Evolutionary conservation across 92 coral and sea anemone species (phyloP).

Genomic region (Muricea muricata): DNA sequence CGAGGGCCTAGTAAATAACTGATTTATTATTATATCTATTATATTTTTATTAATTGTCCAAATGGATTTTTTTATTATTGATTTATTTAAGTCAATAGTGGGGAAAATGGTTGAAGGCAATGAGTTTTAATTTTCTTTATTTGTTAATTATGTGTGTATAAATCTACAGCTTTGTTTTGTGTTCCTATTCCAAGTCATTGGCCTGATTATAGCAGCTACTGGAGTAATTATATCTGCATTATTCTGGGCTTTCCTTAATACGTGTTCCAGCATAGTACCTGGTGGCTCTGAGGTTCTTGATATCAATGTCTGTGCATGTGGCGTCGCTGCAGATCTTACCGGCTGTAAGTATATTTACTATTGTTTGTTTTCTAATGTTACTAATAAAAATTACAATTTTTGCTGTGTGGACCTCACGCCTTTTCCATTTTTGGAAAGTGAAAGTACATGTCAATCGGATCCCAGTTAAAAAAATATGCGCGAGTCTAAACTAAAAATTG

Average conservation of each 20-base stretch:
- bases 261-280: neutral
- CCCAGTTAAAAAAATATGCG: too few relatives aligned
- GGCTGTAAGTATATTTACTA: neutral
- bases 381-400: too few relatives aligned
- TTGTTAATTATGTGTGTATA: neutral
- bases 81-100: too few relatives aligned
- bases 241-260: constrained; percentile 4
- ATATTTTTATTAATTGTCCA: too few relatives aligned
- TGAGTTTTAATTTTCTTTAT: neutral
- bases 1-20: too few relatives aligned
- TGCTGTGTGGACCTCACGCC: too few relatives aligned
- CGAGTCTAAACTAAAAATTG: too few relatives aligned
- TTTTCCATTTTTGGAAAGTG: too few relatives aligned
- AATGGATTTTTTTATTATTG: neutral
- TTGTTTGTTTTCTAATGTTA: too few relatives aligned
- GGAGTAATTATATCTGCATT: neutral
- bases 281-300: neutral
- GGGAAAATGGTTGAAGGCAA: neutral
- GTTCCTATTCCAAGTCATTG: neutral
- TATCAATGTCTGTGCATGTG: neutral
- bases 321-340: neutral
- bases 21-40: too few relatives aligned
- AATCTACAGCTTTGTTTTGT: neutral
- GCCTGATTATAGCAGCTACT: neutral
- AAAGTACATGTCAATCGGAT: too few relatives aligned